phyloP scores from a whole-genome alignment of 2,797 vertebrate genomes.

The Melanotaenia pygmaea region DNA sequence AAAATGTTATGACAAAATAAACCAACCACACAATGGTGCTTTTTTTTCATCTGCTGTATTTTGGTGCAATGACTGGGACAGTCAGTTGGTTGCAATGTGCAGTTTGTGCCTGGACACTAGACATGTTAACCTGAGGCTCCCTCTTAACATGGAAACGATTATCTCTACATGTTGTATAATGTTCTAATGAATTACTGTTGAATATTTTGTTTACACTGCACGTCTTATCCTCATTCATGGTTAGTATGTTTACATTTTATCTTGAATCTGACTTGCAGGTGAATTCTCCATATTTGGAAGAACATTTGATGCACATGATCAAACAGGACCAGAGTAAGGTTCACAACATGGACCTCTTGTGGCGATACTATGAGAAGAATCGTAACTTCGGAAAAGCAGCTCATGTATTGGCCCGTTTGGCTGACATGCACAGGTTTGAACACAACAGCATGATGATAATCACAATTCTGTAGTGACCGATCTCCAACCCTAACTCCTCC shows the following conservation, averaged over 20 bases:
- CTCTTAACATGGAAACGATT: background rate
- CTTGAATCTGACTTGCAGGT: conserved; percentile 78
- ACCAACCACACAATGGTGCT: background rate
- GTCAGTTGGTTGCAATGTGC: too few relatives aligned
- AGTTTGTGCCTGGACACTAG: background rate
- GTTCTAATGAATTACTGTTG: background rate
- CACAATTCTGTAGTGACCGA: too few relatives aligned
- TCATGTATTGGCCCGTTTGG: conserved; percentile 91
- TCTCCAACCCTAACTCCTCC: background rate
- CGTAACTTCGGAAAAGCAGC: conserved; percentile 94
- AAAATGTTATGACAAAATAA: background rate
- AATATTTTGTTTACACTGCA: background rate
- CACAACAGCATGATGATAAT: background rate
- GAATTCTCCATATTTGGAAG: conserved; percentile 94
- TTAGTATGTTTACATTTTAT: background rate
- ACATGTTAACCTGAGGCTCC: background rate
- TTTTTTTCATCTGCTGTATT: background rate
- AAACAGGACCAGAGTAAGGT: conserved; percentile 97
- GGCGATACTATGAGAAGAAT: conserved; percentile 97
- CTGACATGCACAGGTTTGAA: conserved; percentile 93
- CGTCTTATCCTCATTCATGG: background rate
- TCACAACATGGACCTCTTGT: conserved; percentile 96
- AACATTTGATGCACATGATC: conserved; percentile 94
- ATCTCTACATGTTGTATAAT: too few relatives aligned
- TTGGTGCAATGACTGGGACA: background rate